phyloP scores from a whole-genome alignment of 2,113 vertebrate genomes.

The Lepus americanus region DNA sequence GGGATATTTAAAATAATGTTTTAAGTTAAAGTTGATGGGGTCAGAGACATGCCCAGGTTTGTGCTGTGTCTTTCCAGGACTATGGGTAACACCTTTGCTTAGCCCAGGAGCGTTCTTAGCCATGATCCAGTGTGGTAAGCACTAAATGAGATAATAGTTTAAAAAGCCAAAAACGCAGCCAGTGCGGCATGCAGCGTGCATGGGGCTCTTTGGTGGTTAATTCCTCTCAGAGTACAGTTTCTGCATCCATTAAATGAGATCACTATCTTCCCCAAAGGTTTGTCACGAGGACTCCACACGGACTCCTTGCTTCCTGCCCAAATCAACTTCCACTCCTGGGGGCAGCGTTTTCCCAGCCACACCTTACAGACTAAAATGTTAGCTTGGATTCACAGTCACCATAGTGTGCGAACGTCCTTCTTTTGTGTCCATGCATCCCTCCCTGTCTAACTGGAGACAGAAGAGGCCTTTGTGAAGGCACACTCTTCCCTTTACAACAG shows the following conservation, averaged over 20 bases:
- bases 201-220: not conserved
- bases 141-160: not conserved
- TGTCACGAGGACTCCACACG: not conserved
- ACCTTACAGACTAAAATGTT: not conserved
- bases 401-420: not conserved
- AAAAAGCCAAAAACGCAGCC: not conserved
- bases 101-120: not conserved
- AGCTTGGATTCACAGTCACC: not conserved
- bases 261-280: not conserved
- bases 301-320: constrained; percentile 34
- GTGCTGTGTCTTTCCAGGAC: not conserved
- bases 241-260: not conserved
- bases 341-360: not conserved
- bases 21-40: not conserved
- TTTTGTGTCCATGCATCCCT: not conserved
- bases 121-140: not conserved
- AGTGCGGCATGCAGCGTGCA: not conserved
- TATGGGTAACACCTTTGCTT: not conserved
- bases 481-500: not conserved
- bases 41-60: not conserved
- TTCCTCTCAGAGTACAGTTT: not conserved
- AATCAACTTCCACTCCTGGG: constrained; percentile 3
- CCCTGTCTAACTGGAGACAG: not conserved
- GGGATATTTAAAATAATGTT: constrained; percentile 37
- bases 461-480: not conserved